Evolutionary conservation across 2,797 vertebrate genomes (phyloP).

Genomic region (Ciconia nigra): DNA sequence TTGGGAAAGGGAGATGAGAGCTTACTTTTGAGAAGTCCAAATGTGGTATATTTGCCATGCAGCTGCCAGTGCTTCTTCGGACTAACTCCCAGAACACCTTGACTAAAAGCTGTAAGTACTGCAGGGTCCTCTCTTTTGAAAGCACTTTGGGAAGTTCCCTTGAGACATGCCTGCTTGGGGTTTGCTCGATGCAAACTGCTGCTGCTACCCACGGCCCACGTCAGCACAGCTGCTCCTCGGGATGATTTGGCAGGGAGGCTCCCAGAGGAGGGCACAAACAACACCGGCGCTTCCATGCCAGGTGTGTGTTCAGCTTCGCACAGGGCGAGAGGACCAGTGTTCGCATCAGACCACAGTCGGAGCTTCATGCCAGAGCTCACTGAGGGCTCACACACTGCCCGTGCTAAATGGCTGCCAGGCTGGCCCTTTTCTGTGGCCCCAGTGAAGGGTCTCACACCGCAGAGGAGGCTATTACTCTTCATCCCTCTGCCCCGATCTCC

Average conservation of each 20-base stretch:
- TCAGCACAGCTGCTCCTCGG: fast-evolving
- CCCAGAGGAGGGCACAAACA: not conserved
- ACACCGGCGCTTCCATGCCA: not conserved
- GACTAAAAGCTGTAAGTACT: not conserved
- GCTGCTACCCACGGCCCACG: fast-evolving
- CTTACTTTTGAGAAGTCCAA: not conserved
- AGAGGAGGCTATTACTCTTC: not conserved
- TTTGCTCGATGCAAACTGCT: not conserved
- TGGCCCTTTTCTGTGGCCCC: not conserved
- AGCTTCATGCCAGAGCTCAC: not conserved
- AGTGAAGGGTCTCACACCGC: fast-evolving
- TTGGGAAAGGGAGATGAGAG: not conserved
- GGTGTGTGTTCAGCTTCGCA: not conserved
- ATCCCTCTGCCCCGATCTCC: not conserved
- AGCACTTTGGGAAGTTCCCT: not conserved
- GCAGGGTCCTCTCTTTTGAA: not conserved
- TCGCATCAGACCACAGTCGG: not conserved
- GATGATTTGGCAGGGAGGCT: not conserved
- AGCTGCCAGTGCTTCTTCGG: not conserved
- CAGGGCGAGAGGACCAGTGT: not conserved
- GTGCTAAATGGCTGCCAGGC: not conserved
- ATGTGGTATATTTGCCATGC: not conserved
- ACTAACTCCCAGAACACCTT: not conserved
- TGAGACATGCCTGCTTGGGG: not conserved
- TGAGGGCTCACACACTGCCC: not conserved